Conservation (phyloP, 1,140 invertebrate genomes). For the Nomia melanderi region DNA sequence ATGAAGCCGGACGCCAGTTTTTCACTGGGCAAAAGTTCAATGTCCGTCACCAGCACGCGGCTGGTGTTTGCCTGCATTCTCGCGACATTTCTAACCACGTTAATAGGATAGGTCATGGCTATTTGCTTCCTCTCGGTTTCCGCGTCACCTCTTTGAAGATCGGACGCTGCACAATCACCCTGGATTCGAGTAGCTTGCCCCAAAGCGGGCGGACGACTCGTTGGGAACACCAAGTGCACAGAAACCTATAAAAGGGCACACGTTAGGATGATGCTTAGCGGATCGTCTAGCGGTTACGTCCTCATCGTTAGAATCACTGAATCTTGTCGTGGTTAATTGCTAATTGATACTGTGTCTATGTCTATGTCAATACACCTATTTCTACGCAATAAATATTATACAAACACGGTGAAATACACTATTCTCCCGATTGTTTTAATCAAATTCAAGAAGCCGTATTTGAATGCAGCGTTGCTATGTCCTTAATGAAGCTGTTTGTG, state of each 20-base stretch:
- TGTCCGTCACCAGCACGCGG: conserved; percentile 88
- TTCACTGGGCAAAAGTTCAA: conserved; percentile 87
- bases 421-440: not conserved
- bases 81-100: conserved; percentile 88
- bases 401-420: not conserved
- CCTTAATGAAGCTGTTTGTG: not conserved
- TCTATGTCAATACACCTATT: not conserved
- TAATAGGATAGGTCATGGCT: conserved; percentile 87
- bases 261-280: not conserved
- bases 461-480: not conserved
- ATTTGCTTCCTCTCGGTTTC: conserved; percentile 81
- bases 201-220: conserved; percentile 70
- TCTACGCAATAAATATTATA: not conserved
- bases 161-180: conserved; percentile 71
- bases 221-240: conserved; percentile 86
- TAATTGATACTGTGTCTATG: not conserved
- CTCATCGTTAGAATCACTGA: not conserved
- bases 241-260: conserved; percentile 79
- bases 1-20: conserved; percentile 84
- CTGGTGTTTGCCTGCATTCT: conserved; percentile 83
- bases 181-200: conserved; percentile 13
- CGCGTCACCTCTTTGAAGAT: conserved; percentile 68
- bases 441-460: not conserved
- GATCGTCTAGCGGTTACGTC: not conserved
- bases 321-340: not conserved